These are phyloP conservation scores for Euplagia quadripunctaria DNA, from an alignment of 2,888 invertebrate genomes.

Conservation along the genomic window DNA sequence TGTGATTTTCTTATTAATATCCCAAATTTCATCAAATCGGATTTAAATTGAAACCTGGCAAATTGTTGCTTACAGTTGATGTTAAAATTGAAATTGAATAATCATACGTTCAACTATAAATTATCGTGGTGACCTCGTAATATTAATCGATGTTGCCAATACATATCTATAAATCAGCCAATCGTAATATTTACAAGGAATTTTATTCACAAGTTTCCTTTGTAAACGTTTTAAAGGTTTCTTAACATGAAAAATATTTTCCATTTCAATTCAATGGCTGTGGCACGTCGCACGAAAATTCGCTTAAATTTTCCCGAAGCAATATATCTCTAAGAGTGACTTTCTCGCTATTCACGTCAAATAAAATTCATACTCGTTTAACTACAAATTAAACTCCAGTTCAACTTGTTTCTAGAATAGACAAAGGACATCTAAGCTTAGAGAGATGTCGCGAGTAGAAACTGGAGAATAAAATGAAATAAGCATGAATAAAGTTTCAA, in stretches of 20 bases:
- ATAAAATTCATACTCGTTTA: constrained; percentile 30
- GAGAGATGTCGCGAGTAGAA: constrained; percentile 18
- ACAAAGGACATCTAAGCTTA: constrained; percentile 39
- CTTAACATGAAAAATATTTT: constrained; percentile 8
- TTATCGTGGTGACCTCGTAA: neutral
- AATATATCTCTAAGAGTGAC: constrained; percentile 12
- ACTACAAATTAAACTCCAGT: constrained; percentile 29
- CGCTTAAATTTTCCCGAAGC: neutral
- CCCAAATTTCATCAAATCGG: too few species aligned
- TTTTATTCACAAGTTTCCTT: neutral
- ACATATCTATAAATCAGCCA: neutral
- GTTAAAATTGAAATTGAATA: too few species aligned
- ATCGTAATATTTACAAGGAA: neutral
- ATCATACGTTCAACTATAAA: too few species aligned
- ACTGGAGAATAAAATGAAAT: constrained; percentile 23
- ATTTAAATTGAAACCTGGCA: too few species aligned
- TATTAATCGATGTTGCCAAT: neutral
- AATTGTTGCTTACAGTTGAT: too few species aligned
- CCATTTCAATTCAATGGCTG: constrained; percentile 3
- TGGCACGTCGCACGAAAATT: neutral
- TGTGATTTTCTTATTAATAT: too few species aligned
- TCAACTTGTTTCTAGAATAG: constrained; percentile 29
- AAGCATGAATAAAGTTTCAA: constrained; percentile 33
- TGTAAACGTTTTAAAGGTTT: neutral
- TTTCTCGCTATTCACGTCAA: constrained; percentile 27